A percentile compares a stretch with the other conserved stretches of the same genome.
phyloP scores from a whole-genome alignment of 2,888 invertebrate genomes.

The Exephanes ischioxanthus region DNA sequence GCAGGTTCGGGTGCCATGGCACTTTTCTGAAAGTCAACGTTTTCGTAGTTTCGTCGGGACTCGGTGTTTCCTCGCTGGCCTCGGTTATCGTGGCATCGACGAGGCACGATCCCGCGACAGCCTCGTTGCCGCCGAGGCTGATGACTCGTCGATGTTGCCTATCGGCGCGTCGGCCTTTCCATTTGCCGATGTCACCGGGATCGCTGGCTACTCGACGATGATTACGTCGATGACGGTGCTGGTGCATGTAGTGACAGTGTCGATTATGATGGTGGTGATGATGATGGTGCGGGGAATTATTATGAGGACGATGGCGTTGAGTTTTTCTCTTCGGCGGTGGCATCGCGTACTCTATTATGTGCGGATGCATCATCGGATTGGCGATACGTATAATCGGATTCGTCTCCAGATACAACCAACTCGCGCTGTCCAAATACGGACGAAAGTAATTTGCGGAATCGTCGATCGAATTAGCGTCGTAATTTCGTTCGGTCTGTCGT shows the following conservation, averaged over 20 bases:
- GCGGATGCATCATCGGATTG: constrained; percentile 67
- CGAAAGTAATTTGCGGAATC: constrained; percentile 67
- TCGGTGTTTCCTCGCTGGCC: constrained; percentile 70
- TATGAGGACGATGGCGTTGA: constrained; percentile 70
- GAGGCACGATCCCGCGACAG: constrained; percentile 65
- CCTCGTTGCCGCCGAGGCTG: constrained; percentile 72
- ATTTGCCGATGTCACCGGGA: constrained; percentile 72
- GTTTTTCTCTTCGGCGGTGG: constrained; percentile 74
- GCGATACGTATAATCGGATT: constrained; percentile 73
- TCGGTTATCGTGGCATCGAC: constrained; percentile 68
- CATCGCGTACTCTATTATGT: constrained; percentile 72
- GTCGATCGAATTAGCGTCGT: constrained; percentile 43
- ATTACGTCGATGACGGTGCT: constrained; percentile 62
- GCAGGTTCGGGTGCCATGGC: constrained; percentile 85
- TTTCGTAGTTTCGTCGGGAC: constrained; percentile 71
- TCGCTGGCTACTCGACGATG: constrained; percentile 79
- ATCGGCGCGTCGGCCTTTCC: constrained; percentile 59
- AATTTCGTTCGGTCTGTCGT: constrained; percentile 36
- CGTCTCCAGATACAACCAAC: constrained; percentile 80
- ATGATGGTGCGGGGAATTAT: constrained; percentile 61
- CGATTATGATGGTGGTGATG: constrained; percentile 63
- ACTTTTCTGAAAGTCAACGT: constrained; percentile 84
- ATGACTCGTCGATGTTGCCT: constrained; percentile 76
- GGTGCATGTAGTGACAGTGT: constrained; percentile 63
- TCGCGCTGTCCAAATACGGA: constrained; percentile 79